These are phyloP conservation scores for Stictocephala bisonia DNA, from an alignment of 2,888 invertebrate species.

Conservation along the genomic window DNA sequence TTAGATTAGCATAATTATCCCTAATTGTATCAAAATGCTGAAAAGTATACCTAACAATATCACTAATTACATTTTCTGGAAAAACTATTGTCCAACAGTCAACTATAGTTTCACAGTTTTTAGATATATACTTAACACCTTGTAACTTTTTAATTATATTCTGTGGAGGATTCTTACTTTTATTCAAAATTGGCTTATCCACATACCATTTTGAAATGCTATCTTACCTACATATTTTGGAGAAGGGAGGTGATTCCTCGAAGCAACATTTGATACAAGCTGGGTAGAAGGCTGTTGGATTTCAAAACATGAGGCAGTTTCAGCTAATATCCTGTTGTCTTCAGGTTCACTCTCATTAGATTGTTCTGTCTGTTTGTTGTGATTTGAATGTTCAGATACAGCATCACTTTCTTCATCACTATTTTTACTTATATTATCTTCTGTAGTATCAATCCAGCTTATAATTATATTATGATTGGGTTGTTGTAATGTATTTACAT, in stretches of 20 bases:
- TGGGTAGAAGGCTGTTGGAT: background rate
- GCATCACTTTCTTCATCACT: too few relatives aligned
- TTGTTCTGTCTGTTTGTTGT: too few relatives aligned
- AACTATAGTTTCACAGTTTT: background rate
- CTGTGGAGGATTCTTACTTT: background rate
- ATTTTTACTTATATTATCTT: too few relatives aligned
- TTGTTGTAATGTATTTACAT: too few relatives aligned
- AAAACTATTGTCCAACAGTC: too few relatives aligned
- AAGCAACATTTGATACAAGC: background rate
- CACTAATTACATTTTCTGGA: background rate
- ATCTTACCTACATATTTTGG: background rate
- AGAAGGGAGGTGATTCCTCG: background rate
- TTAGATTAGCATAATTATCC: background rate
- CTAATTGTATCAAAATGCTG: background rate
- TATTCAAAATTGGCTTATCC: background rate
- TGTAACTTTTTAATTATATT: background rate
- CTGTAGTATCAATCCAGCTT: too few relatives aligned
- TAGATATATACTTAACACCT: background rate
- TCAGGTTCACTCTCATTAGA: background rate
- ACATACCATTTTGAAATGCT: background rate
- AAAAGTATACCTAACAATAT: background rate
- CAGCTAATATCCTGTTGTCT: background rate
- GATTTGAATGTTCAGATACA: too few relatives aligned
- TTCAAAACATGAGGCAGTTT: background rate
- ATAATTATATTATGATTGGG: too few relatives aligned